phyloP scores from a whole-genome alignment of 1,140 invertebrate species.

The Charaxes varanes region DNA sequence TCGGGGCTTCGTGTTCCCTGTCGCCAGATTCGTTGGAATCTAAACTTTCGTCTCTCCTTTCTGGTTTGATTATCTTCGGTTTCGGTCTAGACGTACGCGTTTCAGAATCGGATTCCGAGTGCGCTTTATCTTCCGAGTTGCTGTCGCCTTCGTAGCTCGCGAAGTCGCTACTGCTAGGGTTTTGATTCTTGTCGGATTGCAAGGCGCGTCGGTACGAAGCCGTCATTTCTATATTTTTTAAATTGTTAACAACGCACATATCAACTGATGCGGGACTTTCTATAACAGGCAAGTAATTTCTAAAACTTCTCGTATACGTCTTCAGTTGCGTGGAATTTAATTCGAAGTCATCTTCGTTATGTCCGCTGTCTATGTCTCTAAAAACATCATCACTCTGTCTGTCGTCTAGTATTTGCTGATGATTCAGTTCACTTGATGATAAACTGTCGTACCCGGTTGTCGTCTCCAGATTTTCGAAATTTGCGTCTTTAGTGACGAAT shows the following conservation, averaged over 20 bases:
- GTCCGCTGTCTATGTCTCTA: conserved; percentile 70
- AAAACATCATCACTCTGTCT: conserved; percentile 43
- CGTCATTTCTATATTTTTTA: conserved; percentile 70
- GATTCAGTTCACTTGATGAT: conserved; percentile 55
- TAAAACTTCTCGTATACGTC: conserved; percentile 64
- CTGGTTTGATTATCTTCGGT: conserved; percentile 78
- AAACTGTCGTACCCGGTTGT: conserved; percentile 65
- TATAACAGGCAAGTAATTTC: conserved; percentile 61
- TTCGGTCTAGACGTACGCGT: conserved; percentile 49
- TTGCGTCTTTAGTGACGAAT: conserved; percentile 60
- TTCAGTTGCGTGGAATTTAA: conserved; percentile 67
- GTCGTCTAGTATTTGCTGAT: conserved; percentile 51
- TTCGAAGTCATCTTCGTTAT: conserved; percentile 77
- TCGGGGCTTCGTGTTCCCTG: conserved; percentile 67
- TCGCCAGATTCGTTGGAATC: conserved; percentile 61
- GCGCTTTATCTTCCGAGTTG: conserved; percentile 68
- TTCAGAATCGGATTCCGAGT: conserved; percentile 62
- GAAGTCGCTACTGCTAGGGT: conserved; percentile 52
- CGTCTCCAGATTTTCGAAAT: conserved; percentile 60
- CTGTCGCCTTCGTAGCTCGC: conserved; percentile 71
- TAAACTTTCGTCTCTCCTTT: conserved; percentile 45
- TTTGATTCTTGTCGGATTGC: conserved; percentile 37
- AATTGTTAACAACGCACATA: conserved; percentile 65
- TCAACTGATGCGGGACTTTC: conserved; percentile 66
- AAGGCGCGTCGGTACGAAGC: conserved; percentile 55